Base-by-base conservation (phyloP, 2,888 invertebrate genomes). In the Trichogramma dendrolimi region DNA sequence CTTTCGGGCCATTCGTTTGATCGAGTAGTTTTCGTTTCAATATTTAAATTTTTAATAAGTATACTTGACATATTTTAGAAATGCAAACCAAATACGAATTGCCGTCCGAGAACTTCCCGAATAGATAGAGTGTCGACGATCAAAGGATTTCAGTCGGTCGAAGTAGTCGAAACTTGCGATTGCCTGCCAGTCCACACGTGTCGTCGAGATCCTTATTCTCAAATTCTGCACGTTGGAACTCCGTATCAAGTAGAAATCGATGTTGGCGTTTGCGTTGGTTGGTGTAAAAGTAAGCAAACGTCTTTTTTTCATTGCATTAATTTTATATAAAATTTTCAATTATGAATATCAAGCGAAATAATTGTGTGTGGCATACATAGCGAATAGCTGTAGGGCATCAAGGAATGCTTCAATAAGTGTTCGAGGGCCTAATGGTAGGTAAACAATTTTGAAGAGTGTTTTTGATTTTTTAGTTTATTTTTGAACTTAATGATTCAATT, bases 211-310 rank as follows among this genome's bases (percentile, higher is more conserved):
- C 70, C 75, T 1, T 76, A 77, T 57, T 71, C 71, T 43, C 73
- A 77, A 68, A 67, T 75, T 10, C 68, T 81, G 3, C 76, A 80
- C 64, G 74, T 73, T 10, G 80, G 79, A 42, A 80, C 81, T 3
- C 80, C 80, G 4, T 76, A 77, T 67, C 79, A 80, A 64, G 72
- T 74, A 4, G 71, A 74, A 55, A 67, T 81, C 14, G 80, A 81
- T 62, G 72, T 80, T 5, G 81, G 81, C 0, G 67, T 73, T 27
- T 81, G 81, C 66, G 72, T 74, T 60, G 81, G 81, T 8, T 73
- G 70, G 54, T 81, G 81, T 62, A 73, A 72, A 71, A 79, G 79
- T 79, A 71, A 56, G 41, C 8, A 27, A 8, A 41, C n/a, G 40
- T 6, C n/a, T 38, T 8, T 6, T n/a, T 11, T 5, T n/a, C 53